Evolutionary conservation across 2,113 vertebrate genomes (phyloP), one percentile per base, ranked within the genome.

Genomic region (Lamprologus callipterus): DNA sequence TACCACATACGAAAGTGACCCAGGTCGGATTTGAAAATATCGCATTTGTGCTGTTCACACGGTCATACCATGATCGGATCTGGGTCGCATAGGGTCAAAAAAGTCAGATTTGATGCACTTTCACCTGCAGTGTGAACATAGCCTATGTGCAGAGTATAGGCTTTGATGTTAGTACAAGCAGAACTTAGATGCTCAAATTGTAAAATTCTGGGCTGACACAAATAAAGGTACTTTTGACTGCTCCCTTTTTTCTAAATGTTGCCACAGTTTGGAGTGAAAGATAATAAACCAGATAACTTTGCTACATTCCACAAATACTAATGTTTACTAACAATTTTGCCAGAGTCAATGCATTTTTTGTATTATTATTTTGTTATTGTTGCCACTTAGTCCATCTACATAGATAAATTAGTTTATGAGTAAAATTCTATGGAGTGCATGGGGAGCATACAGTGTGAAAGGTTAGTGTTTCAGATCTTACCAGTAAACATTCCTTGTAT

Each of bases 401-500:
- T 75, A 47, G 26, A 47, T 28, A 75, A 0, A 75, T 47, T 5
- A 28, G 21, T 47, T 75, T 5, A 47, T 28, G 14, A 47, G 40
- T 26, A 10, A 47, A 73, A 75, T 7, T 47, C 40, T 45, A 5
- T 31, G 57, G 58, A 63, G 49, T 49, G 5, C 26, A 55, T 12
- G n/a, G 45, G 49, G 40, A 7, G 26, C 45, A 47, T 3, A 3
- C 7, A 7, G 6, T 63, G 45, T 23, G 13, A 35, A 11, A 13
- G 16, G 8, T 58, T 49, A 13, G 16, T 2, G 3, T 53, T 26
- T 87, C 16, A 13, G 33, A 17, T 8, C 96, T 97, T 95, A 99
- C 99, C 99, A 99, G 81, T 96, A 98, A 65, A 99, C 96, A 88
- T 98, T 98, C 91, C 97, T 96, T 3, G 98, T 98, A 87, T 97